Evolutionary conservation across 2,113 vertebrate genomes (phyloP).

Genomic region (Microcebus ravelobensis): DNA sequence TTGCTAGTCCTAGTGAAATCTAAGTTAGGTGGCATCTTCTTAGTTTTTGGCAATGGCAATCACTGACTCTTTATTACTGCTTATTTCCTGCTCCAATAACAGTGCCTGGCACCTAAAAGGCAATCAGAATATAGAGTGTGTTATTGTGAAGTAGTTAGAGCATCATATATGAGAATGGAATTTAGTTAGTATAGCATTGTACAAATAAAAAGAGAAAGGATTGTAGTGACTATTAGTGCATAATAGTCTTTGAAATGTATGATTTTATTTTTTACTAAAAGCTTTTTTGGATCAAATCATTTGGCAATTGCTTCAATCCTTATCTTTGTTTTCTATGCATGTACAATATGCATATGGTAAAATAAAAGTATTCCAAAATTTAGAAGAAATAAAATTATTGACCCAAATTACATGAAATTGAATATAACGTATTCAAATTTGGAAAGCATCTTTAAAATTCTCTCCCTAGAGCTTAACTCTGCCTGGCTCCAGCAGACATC

Average conservation of each 20-base stretch:
- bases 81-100: not conserved
- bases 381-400: not conserved
- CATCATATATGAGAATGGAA: not conserved
- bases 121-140: not conserved
- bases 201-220: not conserved
- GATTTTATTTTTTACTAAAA: not conserved
- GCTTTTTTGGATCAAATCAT: not conserved
- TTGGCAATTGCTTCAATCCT: not conserved
- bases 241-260: not conserved
- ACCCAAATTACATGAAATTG: not conserved
- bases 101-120: not conserved
- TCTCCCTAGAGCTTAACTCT: not conserved
- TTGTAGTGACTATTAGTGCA: not conserved
- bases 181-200: not conserved
- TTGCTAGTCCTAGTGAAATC: not conserved
- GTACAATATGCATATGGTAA: not conserved
- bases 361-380: conserved; percentile 14
- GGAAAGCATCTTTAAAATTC: not conserved
- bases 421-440: not conserved
- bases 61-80: not conserved
- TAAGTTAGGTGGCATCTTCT: not conserved
- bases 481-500: not conserved
- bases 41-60: not conserved
- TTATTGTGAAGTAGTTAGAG: not conserved
- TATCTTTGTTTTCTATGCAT: not conserved